Percentiles rank a stretch among this genome's conserved stretches.
Evolutionary conservation across 2,888 invertebrate genomes (phyloP).

Genomic region (Caenorhabditis sp.): DNA sequence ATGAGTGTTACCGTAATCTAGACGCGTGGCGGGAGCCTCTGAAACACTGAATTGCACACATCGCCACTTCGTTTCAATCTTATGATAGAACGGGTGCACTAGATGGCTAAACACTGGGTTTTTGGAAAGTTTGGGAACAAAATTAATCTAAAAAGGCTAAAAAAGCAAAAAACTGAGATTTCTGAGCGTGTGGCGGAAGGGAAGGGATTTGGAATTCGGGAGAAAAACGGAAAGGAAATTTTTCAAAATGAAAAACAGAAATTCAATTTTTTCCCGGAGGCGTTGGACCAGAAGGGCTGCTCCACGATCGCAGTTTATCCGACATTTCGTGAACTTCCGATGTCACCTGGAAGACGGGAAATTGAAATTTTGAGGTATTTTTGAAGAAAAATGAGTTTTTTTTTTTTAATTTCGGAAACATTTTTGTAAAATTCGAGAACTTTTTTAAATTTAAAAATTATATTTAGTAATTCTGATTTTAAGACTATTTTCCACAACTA

Average conservation of each 20-base stretch:
- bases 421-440: no score
- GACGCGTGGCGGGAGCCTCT: no score
- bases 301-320: constrained; percentile 66
- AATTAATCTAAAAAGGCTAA: neutral
- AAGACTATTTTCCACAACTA: no score
- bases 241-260: no score
- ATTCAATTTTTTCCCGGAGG: neutral
- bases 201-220: neutral
- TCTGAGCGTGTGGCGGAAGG: neutral
- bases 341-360: constrained; percentile 53
- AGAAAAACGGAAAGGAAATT: neutral
- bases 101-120: constrained; percentile 1
- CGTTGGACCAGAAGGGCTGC: constrained; percentile 14
- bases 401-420: no score
- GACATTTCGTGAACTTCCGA: constrained; percentile 71
- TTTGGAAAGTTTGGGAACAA: no score
- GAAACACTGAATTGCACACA: no score
- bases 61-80: no score
- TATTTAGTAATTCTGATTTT: no score
- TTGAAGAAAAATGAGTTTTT: neutral
- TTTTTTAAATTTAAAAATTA: no score
- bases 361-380: neutral
- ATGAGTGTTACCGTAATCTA: no score
- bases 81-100: neutral
- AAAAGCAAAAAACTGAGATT: neutral